Evolutionary conservation across 2,888 invertebrate genomes (phyloP).

Genomic region (Notocelia uddmanniana): DNA sequence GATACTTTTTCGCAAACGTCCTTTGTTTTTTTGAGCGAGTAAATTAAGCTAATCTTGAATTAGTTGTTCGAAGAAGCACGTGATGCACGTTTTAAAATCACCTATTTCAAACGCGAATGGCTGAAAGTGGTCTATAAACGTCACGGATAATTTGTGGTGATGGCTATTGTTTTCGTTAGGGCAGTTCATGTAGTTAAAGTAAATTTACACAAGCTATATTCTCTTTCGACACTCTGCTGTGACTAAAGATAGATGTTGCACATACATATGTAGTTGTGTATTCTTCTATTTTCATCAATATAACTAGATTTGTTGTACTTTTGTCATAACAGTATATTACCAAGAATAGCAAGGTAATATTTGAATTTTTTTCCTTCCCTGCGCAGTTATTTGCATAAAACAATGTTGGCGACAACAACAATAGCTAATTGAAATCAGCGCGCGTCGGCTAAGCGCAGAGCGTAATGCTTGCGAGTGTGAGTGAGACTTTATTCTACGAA

Average conservation of each 20-base stretch:
- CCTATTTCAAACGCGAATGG: constrained; percentile 10
- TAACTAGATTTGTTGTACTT: neutral
- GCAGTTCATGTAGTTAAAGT: constrained; percentile 18
- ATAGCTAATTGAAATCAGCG: constrained; percentile 26
- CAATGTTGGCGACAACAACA: constrained; percentile 17
- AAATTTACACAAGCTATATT: constrained; percentile 15
- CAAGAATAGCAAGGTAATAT: neutral
- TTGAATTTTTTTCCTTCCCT: neutral
- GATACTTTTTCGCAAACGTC: constrained; percentile 19
- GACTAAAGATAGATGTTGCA: neutral
- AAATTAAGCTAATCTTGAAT: constrained; percentile 23
- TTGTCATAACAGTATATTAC: neutral
- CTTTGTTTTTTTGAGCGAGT: constrained; percentile 7
- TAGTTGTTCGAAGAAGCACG: neutral
- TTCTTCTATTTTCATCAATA: neutral
- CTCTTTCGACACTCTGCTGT: neutral
- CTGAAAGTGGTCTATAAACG: constrained; percentile 23
- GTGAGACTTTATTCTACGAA: constrained; percentile 5
- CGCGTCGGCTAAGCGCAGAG: constrained; percentile 12
- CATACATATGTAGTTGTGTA: neutral
- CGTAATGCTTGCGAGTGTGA: constrained; percentile 19
- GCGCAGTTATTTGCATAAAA: constrained; percentile 29
- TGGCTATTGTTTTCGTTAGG: constrained; percentile 19
- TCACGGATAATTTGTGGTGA: constrained; percentile 15
- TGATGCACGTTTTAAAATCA: neutral